A percentile compares a stretch with the other conserved stretches of the same genome.
Evolutionary conservation across 2,797 vertebrate genomes (phyloP).

Genomic region (Pogonophryne albipinna): DNA sequence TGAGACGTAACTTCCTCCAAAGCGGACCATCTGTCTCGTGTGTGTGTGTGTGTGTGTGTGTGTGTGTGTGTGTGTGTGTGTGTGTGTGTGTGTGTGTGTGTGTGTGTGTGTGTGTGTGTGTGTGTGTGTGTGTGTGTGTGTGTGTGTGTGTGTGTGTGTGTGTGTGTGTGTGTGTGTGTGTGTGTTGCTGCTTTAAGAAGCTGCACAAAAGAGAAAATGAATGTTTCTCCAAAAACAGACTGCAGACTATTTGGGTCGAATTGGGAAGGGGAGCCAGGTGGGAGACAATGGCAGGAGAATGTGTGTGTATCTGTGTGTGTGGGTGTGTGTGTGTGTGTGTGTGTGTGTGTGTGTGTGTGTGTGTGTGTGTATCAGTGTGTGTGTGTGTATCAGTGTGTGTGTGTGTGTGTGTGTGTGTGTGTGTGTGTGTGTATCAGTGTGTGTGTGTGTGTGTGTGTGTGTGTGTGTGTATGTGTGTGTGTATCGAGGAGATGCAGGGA

Average conservation of each 20-base stretch:
- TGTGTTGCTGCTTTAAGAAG: slow-evolving; percentile 8
- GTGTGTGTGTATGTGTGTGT: not conserved
- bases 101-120: too few relatives aligned
- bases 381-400: not conserved
- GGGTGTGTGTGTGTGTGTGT: too few relatives aligned
- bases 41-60: too few relatives aligned
- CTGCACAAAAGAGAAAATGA: slow-evolving; percentile 1
- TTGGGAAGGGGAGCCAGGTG: slow-evolving; percentile 10
- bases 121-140: too few relatives aligned
- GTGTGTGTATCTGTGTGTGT: too few relatives aligned
- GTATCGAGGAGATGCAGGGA: slow-evolving; percentile 65
- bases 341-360: too few relatives aligned
- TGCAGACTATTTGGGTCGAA: slow-evolving; percentile 5
- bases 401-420: too few relatives aligned
- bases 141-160: too few relatives aligned
- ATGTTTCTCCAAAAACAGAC: not conserved
- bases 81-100: too few relatives aligned
- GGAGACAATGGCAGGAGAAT: slow-evolving; percentile 45
- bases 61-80: too few relatives aligned
- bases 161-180: too few relatives aligned
- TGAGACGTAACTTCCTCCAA: slow-evolving; percentile 23
- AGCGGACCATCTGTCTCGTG: slow-evolving; percentile 37
- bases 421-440: not conserved
- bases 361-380: too few relatives aligned
- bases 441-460: not conserved